Evolutionary conservation across 2,797 vertebrate genomes (phyloP), one percentile per base, ranked within the genome.

Genomic region (Enteromius argenteus): DNA sequence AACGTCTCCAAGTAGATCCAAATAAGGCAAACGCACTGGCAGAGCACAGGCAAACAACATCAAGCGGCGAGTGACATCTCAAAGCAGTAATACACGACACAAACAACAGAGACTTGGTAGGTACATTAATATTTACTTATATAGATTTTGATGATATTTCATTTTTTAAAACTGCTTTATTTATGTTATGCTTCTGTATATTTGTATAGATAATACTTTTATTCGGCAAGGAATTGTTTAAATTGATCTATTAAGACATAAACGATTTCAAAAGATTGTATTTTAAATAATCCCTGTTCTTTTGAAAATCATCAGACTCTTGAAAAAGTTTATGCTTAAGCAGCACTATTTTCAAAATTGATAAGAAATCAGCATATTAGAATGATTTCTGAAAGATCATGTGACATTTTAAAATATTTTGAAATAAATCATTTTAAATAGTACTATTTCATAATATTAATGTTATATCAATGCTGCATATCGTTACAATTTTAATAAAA

Each of bases 41-140:
- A 60, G 66, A 84, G 21, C 23, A 44, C 10, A 75, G 44, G 23
- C 32, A n/a, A 23, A 82, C 58, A 46, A 64, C 80, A 79, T 39
- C 49, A 19, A 67, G 21, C 8, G 15, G 30, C 23, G 14, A 67
- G 60, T 30, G 60, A n/a, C 68, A 39, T 62, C 51, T 15, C 1
- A n/a, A 10, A 19, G 13, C 17, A 75, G 74, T 19, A 39, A 53
- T 30, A 35, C 35, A 21, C 32, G 5, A 13, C 32, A 21, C n/a
- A 32, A 6, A 44, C 17, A 0, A 76, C 32, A 35, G 35, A 77
- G 66, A 79, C 30, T 27, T 49, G 66, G 83, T 71, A 77, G 23
- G 83, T 84, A 42, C 73, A 37, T 73, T 3, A 27, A 35, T 35
- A 79, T 23, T 79, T 46, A 46, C 9, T 44, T n/a, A 7, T 9